Evolutionary conservation across 2,797 vertebrate genomes (phyloP).

Genomic region (Protonibea diacanthus): DNA sequence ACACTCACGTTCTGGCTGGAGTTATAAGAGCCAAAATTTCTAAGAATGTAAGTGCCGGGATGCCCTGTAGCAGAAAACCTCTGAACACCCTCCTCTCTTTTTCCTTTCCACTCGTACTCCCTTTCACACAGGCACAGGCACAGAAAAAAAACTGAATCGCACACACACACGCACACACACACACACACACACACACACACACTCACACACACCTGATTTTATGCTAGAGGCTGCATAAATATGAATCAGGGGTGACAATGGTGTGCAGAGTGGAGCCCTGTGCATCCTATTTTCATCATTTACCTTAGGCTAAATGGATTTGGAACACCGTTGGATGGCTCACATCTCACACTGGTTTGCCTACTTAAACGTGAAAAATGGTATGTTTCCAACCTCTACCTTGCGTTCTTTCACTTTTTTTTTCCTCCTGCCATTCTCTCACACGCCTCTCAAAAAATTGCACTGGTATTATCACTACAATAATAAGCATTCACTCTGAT

Average conservation of each 20-base stretch:
- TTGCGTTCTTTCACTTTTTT: constrained; percentile 33
- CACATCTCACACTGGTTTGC: constrained; percentile 75
- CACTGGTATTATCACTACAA: constrained; percentile 14
- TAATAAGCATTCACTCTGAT: constrained; percentile 7
- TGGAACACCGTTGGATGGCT: constrained; percentile 74
- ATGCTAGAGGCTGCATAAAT: constrained; percentile 76
- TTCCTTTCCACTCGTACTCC: constrained; percentile 36
- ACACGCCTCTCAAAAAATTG: constrained; percentile 17
- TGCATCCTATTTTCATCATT: constrained; percentile 81
- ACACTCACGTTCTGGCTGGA: constrained; percentile 15
- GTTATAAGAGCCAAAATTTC: constrained; percentile 45
- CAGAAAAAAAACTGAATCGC: constrained; percentile 26
- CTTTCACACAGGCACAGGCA: constrained; percentile 48
- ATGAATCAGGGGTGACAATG: constrained; percentile 81
- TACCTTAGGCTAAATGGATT: constrained; percentile 81
- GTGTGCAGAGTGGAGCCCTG: constrained; percentile 73
- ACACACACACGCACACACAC: constrained; percentile 29
- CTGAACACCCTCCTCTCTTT: constrained; percentile 29
- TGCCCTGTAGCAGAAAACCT: constrained; percentile 57
- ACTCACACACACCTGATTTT: constrained; percentile 62
- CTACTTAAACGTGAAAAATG: constrained; percentile 78
- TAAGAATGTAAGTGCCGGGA: constrained; percentile 40
- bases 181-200: constrained; percentile 21
- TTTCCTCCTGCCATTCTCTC: background rate
- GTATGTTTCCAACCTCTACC: constrained; percentile 59